Conservation (phyloP, 2,797 vertebrate species). For the Sitta carolinensis region DNA sequence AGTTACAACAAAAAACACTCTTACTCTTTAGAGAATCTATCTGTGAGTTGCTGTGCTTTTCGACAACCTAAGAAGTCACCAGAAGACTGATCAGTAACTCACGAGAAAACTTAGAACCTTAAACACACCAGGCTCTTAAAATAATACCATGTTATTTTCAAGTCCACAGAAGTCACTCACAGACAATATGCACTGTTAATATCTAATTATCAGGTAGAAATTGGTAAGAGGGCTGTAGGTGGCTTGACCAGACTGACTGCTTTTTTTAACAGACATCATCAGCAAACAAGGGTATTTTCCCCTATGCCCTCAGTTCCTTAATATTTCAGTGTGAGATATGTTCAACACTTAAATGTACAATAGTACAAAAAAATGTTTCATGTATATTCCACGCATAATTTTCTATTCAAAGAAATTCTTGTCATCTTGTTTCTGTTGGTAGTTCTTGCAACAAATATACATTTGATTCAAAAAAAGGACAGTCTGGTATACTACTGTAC, state of each 20-base stretch:
- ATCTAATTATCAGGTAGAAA: not conserved
- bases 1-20: not conserved
- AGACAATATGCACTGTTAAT: not conserved
- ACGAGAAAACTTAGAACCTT: not conserved
- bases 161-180: not conserved
- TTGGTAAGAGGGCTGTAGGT: not conserved
- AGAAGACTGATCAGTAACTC: not conserved
- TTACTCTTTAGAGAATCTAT: not conserved
- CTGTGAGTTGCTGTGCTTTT: not conserved
- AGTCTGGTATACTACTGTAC: not conserved
- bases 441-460: not conserved
- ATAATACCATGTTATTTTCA: not conserved
- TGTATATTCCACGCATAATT: not conserved
- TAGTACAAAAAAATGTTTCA: not conserved
- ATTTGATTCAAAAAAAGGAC: slow-evolving; percentile 12
- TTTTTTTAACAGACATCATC: not conserved
- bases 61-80: not conserved
- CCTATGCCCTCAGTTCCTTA: not conserved
- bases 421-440: not conserved
- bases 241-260: fast-evolving
- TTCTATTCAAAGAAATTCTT: not conserved
- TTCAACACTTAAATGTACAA: not conserved
- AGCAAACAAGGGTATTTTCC: not conserved
- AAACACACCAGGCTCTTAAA: not conserved
- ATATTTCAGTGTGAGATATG: not conserved